These are phyloP conservation scores for Habropoda laboriosa DNA, from an alignment of 1,140 invertebrate genomes.

Conservation along the genomic window DNA sequence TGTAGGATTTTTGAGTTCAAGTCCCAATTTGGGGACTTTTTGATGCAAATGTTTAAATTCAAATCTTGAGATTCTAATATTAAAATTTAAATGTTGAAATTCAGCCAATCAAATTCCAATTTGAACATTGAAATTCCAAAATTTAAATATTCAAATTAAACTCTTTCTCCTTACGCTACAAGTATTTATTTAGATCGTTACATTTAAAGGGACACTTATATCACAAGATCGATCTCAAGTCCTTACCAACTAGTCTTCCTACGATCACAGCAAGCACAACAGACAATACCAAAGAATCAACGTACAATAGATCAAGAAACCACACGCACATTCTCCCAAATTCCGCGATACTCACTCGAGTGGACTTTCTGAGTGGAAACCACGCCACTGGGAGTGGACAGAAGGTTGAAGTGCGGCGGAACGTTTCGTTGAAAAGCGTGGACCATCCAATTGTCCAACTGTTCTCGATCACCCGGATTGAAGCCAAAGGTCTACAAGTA, in stretches of 20 bases:
- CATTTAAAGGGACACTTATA: no score
- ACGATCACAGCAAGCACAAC: background rate
- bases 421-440: constrained; percentile 91
- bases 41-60: no score
- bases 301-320: no score
- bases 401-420: constrained; percentile 89
- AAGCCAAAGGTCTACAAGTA: constrained; percentile 88
- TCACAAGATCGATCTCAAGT: background rate
- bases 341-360: constrained; percentile 76
- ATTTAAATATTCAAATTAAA: background rate
- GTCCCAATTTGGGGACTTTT: no score
- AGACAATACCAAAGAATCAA: background rate
- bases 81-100: no score
- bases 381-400: constrained; percentile 81
- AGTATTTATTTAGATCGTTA: no score
- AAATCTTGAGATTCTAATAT: no score
- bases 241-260: constrained; percentile 39
- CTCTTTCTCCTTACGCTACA: no score
- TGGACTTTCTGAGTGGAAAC: constrained; percentile 72
- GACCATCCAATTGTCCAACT: constrained; percentile 91
- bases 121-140: background rate
- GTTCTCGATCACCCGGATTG: constrained; percentile 87
- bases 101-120: no score
- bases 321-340: no score
- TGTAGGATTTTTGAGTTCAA: no score